Evolutionary conservation across 2,888 invertebrate species (phyloP).

Genomic region (Drosophila niveifrons): DNA sequence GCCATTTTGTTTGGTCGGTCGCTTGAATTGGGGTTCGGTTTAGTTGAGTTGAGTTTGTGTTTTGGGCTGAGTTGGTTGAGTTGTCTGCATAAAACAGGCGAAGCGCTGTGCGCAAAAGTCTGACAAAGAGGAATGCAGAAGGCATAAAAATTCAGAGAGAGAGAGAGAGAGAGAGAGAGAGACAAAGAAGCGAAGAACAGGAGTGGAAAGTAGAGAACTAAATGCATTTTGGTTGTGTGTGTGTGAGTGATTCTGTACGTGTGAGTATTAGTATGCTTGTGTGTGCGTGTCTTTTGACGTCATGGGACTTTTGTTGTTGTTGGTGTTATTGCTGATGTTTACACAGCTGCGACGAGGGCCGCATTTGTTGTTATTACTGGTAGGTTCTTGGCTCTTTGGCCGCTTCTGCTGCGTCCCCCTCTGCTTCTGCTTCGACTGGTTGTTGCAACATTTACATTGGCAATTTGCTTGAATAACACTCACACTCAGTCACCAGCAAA

Average conservation of each 20-base stretch:
- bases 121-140: constrained; percentile 1
- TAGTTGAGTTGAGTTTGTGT: constrained; percentile 40
- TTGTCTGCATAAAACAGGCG: constrained; percentile 59
- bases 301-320: constrained; percentile 54
- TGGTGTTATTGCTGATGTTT: constrained; percentile 67
- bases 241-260: constrained; percentile 21
- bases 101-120: constrained; percentile 18
- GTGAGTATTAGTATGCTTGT: constrained; percentile 6
- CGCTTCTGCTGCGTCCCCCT: not conserved
- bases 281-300: constrained; percentile 65
- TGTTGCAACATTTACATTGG: constrained; percentile 76
- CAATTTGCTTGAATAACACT: constrained; percentile 73
- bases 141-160: constrained; percentile 9
- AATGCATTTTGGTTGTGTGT: constrained; percentile 60
- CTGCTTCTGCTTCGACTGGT: constrained; percentile 29
- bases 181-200: not conserved
- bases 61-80: constrained; percentile 41
- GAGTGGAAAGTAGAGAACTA: constrained; percentile 21
- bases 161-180: constrained; percentile 3
- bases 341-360: constrained; percentile 72
- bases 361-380: constrained; percentile 70
- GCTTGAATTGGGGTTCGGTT: constrained; percentile 57
- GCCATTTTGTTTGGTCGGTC: constrained; percentile 69
- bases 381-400: constrained; percentile 4
- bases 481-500: constrained; percentile 25